Evolutionary conservation across 92 coral and sea anemone species (phyloP).

Genomic region (Parazoanthus swiftii): DNA sequence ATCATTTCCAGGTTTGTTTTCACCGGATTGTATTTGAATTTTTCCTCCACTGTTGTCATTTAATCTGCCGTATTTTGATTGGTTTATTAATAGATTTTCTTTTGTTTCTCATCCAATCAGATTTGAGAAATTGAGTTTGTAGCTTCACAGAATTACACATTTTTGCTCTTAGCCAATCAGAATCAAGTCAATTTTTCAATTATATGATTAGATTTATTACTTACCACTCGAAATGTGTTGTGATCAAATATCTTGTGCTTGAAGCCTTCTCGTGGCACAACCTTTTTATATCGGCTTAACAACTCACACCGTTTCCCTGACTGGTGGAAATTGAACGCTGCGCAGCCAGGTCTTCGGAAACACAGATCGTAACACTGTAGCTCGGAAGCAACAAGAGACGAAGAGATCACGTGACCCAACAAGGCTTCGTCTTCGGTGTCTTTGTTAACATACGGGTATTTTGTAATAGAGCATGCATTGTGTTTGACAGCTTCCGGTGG

Average conservation of each 20-base stretch:
- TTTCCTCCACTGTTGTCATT: too few relatives aligned
- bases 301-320: not conserved
- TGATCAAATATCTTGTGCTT: not conserved
- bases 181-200: too few relatives aligned
- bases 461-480: not conserved
- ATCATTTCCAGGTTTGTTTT: too few relatives aligned
- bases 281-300: not conserved
- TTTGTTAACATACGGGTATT: not conserved
- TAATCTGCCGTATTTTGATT: too few relatives aligned
- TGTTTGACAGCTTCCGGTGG: not conserved
- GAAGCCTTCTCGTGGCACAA: not conserved
- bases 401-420: conserved; percentile 7
- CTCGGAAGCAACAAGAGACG: not conserved
- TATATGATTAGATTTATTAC: too few relatives aligned
- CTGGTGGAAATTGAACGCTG: not conserved
- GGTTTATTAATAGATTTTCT: not conserved
- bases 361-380: conserved; percentile 14
- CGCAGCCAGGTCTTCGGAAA: not conserved
- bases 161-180: too few relatives aligned
- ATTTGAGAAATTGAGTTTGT: too few relatives aligned
- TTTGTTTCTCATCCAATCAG: too few relatives aligned
- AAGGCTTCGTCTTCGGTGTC: not conserved
- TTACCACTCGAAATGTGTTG: not conserved
- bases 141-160: too few relatives aligned
- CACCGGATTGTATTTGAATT: too few relatives aligned